Base-by-base conservation (phyloP, 2,797 vertebrate species). In the Harpagifer antarcticus region DNA sequence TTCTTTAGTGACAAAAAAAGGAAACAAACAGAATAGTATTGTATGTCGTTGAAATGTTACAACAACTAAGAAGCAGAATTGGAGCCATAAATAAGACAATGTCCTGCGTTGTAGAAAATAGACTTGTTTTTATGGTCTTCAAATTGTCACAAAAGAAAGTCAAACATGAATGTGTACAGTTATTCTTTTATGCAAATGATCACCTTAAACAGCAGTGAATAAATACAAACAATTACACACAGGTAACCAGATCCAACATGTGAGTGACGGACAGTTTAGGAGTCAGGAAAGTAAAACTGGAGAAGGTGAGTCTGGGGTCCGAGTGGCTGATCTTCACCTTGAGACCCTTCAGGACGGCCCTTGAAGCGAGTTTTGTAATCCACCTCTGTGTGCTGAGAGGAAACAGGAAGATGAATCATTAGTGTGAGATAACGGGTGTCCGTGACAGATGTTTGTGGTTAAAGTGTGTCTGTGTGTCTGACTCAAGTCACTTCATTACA, bases 281-380 rank as follows among this genome's bases (percentile, higher is more conserved):
- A n/a, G 47, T 12, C 49, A 23, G 0, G 15, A 55, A 31, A 14
- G 20, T 43, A 2, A 56, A 15, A 56, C 2, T n/a, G 11, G 33
- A 42, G 55, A 57, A 14, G 3, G 23, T 1, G 23, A 27, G n/a
- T 59, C 3, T 14, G 2, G 9, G 2, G 37, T 67, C 45, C 60
- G 68, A 79, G 0, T 84, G 52, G 4, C 27, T 91, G 19, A 98
- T 87, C 87, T 96, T 94, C 15, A 96, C 92, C 13, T 95, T 73
- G 37, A 99, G 92, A 63, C 95, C 96, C 63, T 97, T 97, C 96
- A 0, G 96, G 96, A 19, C 97, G 96, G 2, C 88, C 56, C 91
- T 99, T 99, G 70, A 98, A 94, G 0, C 97, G 93, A 10, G 89
- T 86, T 12, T 93, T 94, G 93, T 92, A 97, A 56, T 98, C 96